Evolutionary conservation across 2,888 invertebrate genomes (phyloP), one percentile per base, ranked within the genome.

Genomic region (Hecatera dysodea): DNA sequence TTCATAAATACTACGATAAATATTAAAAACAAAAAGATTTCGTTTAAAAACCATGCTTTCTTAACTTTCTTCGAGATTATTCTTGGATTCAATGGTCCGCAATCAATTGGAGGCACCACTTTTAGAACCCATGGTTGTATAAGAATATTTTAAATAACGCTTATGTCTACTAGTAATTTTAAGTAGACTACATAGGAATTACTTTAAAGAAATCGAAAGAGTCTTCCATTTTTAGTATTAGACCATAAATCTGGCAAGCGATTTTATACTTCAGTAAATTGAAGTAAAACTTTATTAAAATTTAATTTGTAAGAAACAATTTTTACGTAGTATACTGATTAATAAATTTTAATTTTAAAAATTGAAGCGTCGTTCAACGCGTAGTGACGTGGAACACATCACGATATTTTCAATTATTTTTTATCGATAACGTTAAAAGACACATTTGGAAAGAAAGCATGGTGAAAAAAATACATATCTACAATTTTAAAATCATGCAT

Each of bases 401-500:
- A 79, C 64, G 52, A 76, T 62, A 62, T 56, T 22, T 72, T 73
- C 55, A 75, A 70, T 77, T 66, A 63, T 77, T 65, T n/a, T 80
- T 75, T 56, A 84, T 78, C 71, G 80, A 84, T 72, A 74, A 84
- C 67, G n/a, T 80, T 82, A 82, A 78, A 82, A 85, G 78, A 77
- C 79, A 78, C 78, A 81, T 77, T 83, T 75, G 65, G 71, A 86
- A 83, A 83, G 86, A 85, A 86, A 85, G 82, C 83, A 86, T 84
- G 81, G 84, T 85, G 78, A 71, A 85, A 85, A 81, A 80, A 83
- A 85, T 85, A 84, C 75, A 65, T 79, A 88, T 88, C 85, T 85
- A 87, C 79, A 78, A 78, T 86, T 87, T 88, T 83, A 89, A 88
- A 87, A 86, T 79, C 86, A 90, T 90, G 94, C 94, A 93, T 94